Percentiles rank a stretch among this genome's conserved stretches.
phyloP scores from a whole-genome alignment of 2,113 vertebrate genomes.

The Dermatemys mawii region DNA sequence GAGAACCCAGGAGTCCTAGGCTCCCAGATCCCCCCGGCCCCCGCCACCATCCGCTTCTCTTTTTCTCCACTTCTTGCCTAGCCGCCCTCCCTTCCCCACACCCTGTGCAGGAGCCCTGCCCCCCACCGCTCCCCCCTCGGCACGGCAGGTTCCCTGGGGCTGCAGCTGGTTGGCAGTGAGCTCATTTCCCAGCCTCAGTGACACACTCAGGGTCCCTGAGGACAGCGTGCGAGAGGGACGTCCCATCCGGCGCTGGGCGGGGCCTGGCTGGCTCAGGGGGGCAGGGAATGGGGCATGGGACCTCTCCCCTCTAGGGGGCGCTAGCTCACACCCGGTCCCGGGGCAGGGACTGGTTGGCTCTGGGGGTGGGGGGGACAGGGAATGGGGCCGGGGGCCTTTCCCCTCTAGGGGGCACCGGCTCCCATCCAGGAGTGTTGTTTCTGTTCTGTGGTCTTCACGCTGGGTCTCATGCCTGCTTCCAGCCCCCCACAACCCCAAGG shows the following conservation, averaged over 20 bases:
- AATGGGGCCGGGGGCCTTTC: too few relatives aligned
- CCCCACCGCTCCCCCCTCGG: too few relatives aligned
- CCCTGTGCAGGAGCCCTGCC: neutral
- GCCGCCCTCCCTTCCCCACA: neutral
- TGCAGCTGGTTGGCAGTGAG: neutral
- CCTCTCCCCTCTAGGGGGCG: neutral
- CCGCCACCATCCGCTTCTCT: too few relatives aligned
- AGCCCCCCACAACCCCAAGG: neutral
- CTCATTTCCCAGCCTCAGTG: neutral
- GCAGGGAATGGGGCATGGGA: too few relatives aligned
- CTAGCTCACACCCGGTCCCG: too few relatives aligned
- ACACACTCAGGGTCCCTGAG: neutral
- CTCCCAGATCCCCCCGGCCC: too few relatives aligned
- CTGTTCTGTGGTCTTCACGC: neutral
- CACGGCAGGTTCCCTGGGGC: neutral
- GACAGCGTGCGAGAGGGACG: neutral
- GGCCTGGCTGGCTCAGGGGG: neutral
- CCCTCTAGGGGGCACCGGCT: too few relatives aligned
- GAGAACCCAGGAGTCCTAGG: neutral
- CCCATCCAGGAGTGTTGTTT: neutral
- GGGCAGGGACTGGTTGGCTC: neutral
- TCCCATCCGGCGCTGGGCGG: neutral
- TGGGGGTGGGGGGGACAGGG: neutral
- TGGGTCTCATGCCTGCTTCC: neutral
- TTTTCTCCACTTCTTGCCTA: neutral